Percentiles rank a stretch among this genome's conserved stretches.
These are phyloP conservation scores for Margaritifera margaritifera DNA, from an alignment of 2,888 invertebrate genomes.

Conservation along the genomic window DNA sequence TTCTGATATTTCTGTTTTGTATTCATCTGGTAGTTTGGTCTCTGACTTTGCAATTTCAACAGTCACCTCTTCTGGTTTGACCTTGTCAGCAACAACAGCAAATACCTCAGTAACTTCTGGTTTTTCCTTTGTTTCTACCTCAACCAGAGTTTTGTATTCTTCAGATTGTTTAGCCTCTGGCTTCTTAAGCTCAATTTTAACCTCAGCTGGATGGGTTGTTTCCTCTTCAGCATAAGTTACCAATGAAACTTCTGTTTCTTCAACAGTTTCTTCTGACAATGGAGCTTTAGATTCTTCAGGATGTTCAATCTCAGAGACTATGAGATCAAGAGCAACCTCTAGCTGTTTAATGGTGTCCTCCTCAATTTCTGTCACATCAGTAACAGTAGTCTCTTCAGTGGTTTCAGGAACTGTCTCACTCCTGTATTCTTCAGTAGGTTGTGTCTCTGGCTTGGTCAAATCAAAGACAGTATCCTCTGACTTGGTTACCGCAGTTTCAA, in stretches of 20 bases:
- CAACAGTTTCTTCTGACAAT: slow-evolving; percentile 9
- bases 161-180: slow-evolving; percentile 22
- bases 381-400: slow-evolving; percentile 20
- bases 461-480: slow-evolving; percentile 6
- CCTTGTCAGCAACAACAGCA: slow-evolving; percentile 20
- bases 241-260: slow-evolving; percentile 15
- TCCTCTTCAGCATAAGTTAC: slow-evolving; percentile 7
- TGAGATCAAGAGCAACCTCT: slow-evolving; percentile 31
- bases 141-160: slow-evolving; percentile 26
- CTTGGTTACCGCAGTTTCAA: slow-evolving; percentile 11
- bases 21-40: slow-evolving; percentile 24
- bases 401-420: slow-evolving; percentile 24
- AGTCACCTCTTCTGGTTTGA: slow-evolving; percentile 9
- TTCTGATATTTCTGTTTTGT: slow-evolving; percentile 23
- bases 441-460: neutral
- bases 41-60: neutral
- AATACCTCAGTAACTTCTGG: slow-evolving; percentile 18
- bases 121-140: slow-evolving; percentile 19
- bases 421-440: slow-evolving; percentile 29
- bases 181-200: slow-evolving; percentile 28
- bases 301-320: slow-evolving; percentile 13
- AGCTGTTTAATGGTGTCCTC: slow-evolving; percentile 19
- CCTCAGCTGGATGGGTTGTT: slow-evolving; percentile 29
- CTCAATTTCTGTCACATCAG: slow-evolving; percentile 17
- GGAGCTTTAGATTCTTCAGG: slow-evolving; percentile 1